Evolutionary conservation across 2,797 vertebrate genomes (phyloP).

Genomic region (Xenentodon cancila): DNA sequence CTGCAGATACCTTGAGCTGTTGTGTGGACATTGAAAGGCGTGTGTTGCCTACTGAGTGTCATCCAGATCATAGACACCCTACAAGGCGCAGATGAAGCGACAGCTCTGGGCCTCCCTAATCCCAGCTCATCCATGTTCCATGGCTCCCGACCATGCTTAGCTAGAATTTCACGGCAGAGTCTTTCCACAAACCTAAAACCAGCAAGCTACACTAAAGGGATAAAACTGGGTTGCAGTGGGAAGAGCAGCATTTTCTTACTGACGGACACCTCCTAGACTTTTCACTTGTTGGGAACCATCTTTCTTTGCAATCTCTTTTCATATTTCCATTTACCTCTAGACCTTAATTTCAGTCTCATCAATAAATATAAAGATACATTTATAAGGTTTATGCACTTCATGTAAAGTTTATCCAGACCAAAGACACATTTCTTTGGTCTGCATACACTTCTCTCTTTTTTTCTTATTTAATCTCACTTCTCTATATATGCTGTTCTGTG

Average conservation of each 20-base stretch:
- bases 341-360: slow-evolving; percentile 32
- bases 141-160: slow-evolving; percentile 77
- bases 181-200: slow-evolving; percentile 75
- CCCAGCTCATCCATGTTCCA: slow-evolving; percentile 81
- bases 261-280: slow-evolving; percentile 48
- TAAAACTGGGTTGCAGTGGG: slow-evolving; percentile 73
- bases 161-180: slow-evolving; percentile 79
- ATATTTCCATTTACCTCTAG: slow-evolving; percentile 24
- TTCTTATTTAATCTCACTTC: slow-evolving; percentile 27
- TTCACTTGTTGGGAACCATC: slow-evolving; percentile 34
- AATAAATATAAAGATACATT: no score
- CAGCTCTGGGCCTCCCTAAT: slow-evolving; percentile 80
- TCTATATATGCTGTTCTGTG: slow-evolving; percentile 37
- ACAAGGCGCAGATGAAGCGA: slow-evolving; percentile 73
- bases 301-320: slow-evolving; percentile 20
- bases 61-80: slow-evolving; percentile 80
- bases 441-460: slow-evolving; percentile 12
- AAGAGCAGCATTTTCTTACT: slow-evolving; percentile 76
- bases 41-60: slow-evolving; percentile 72
- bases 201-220: slow-evolving; percentile 75
- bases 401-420: no score
- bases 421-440: not conserved
- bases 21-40: slow-evolving; percentile 76
- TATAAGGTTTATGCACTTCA: no score
- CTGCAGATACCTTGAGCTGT: slow-evolving; percentile 29